Evolutionary conservation across 1,140 invertebrate species (phyloP).

Genomic region (Anthonomus grandis): DNA sequence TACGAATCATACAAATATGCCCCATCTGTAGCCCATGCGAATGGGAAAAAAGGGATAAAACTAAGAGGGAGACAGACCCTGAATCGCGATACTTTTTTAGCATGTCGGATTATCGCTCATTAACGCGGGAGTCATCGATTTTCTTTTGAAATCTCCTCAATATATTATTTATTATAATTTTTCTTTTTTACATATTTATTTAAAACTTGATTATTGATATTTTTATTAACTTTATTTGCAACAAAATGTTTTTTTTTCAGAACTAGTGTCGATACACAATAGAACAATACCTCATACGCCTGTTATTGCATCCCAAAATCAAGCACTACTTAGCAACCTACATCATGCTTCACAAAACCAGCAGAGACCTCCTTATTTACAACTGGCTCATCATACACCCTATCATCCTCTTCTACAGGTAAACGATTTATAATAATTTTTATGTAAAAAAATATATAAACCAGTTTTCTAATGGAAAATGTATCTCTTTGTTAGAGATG

Average conservation of each 20-base stretch:
- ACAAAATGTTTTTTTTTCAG: background rate
- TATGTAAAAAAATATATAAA: too few species aligned
- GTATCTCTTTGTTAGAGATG: too few species aligned
- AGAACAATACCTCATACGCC: background rate
- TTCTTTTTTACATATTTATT: too few species aligned
- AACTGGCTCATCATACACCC: slow-evolving; percentile 27
- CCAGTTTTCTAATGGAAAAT: too few species aligned
- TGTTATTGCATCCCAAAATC: slow-evolving; percentile 7
- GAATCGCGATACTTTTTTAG: too few species aligned
- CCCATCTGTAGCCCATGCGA: too few species aligned
- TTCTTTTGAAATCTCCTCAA: background rate
- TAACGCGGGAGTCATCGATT: too few species aligned
- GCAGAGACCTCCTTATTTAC: slow-evolving; percentile 17
- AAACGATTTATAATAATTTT: slow-evolving; percentile 3
- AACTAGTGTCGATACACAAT: too few species aligned
- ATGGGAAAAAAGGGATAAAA: too few species aligned
- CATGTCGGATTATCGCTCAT: too few species aligned
- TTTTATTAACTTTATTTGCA: background rate
- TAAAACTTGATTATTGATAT: background rate
- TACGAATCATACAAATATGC: too few species aligned
- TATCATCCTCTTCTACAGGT: slow-evolving; percentile 27
- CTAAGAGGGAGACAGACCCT: too few species aligned
- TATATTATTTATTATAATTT: background rate
- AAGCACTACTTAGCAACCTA: slow-evolving; percentile 11
- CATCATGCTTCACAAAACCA: slow-evolving; percentile 37